phyloP scores from a whole-genome alignment of 2,113 vertebrate species.

The Budorcas taxicolor region DNA sequence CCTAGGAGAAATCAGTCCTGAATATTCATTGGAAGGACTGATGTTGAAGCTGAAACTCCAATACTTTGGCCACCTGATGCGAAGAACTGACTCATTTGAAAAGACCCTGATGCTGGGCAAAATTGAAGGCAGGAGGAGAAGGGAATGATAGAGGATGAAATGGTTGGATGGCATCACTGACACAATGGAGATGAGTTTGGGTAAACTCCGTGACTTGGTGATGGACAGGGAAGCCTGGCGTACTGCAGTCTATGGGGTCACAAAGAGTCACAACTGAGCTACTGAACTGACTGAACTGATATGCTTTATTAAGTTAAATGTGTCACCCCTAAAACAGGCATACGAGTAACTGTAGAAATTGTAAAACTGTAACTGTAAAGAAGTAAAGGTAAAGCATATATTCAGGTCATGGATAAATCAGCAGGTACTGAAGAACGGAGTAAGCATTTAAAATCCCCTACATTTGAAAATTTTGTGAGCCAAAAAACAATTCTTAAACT shows the following conservation, averaged over 20 bases:
- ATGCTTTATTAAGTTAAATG: constrained; percentile 51
- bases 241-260: background rate
- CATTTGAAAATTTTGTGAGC: background rate
- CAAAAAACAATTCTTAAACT: background rate
- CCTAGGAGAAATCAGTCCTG: background rate
- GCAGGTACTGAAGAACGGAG: background rate
- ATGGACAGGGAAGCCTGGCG: background rate
- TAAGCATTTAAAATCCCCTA: background rate
- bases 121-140: background rate
- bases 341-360: background rate
- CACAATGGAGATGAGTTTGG: background rate
- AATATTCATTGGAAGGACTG: background rate
- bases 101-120: background rate
- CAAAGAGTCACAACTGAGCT: background rate
- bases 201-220: background rate
- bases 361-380: background rate
- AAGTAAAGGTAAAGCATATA: background rate
- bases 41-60: background rate
- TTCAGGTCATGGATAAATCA: background rate
- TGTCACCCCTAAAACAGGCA: background rate
- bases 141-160: background rate
- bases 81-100: background rate
- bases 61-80: background rate
- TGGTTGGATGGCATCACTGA: background rate
- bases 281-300: background rate